These are phyloP conservation scores for Aphidius colemani DNA, from an alignment of 2,888 invertebrate species.

Conservation along the genomic window DNA sequence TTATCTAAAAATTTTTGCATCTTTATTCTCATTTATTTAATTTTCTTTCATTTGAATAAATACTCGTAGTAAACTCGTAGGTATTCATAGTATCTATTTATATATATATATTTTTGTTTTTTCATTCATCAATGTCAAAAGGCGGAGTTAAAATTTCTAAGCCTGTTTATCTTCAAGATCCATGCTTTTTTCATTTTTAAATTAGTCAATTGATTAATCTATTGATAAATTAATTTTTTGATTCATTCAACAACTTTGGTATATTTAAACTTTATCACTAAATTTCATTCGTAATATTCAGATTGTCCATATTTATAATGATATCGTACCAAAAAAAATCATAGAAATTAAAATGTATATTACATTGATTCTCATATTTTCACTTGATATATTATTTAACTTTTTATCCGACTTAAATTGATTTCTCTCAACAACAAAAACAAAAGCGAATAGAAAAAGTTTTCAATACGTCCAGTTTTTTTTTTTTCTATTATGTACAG, in stretches of 20 bases:
- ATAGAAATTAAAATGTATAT: constrained; percentile 15
- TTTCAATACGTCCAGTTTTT: too few relatives aligned
- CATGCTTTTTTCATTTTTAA: constrained; percentile 44
- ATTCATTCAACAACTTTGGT: constrained; percentile 17
- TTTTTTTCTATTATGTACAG: too few relatives aligned
- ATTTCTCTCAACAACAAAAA: too few relatives aligned
- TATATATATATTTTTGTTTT: constrained; percentile 7
- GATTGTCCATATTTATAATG: constrained; percentile 55
- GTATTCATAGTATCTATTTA: constrained; percentile 37
- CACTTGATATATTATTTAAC: not conserved
- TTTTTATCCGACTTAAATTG: too few relatives aligned
- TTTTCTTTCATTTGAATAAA: constrained; percentile 44
- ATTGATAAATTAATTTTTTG: not conserved
- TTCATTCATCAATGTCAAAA: constrained; percentile 36
- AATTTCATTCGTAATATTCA: constrained; percentile 33
- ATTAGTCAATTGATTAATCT: not conserved
- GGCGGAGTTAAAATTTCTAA: constrained; percentile 41
- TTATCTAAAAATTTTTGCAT: constrained; percentile 41
- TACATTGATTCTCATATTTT: constrained; percentile 10
- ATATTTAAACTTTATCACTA: not conserved
- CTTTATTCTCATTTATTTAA: constrained; percentile 19
- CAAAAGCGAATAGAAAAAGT: too few relatives aligned
- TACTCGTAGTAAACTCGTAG: constrained; percentile 45
- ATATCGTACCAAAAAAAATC: constrained; percentile 41
- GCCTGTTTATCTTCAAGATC: constrained; percentile 30